Evolutionary conservation across 1,140 invertebrate genomes (phyloP).

Genomic region (Idris sp.): DNA sequence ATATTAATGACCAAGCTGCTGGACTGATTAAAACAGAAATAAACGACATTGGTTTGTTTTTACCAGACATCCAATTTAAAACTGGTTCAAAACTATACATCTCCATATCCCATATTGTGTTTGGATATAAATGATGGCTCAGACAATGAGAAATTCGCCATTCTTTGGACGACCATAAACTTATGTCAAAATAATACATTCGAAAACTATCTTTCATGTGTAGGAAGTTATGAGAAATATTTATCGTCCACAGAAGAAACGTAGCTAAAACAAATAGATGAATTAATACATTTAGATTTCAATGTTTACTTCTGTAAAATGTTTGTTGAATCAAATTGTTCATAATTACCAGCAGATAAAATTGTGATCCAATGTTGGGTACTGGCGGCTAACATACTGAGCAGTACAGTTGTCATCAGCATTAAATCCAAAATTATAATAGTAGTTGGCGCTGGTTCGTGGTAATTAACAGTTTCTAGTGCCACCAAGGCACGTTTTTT

Average conservation of each 20-base stretch:
- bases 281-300: too few species aligned
- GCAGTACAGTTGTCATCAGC: slow-evolving; percentile 75
- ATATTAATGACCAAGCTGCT: slow-evolving; percentile 70
- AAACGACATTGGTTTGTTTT: slow-evolving; percentile 73
- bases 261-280: slow-evolving; percentile 76
- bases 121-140: slow-evolving; percentile 89
- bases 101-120: slow-evolving; percentile 88
- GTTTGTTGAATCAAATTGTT: too few species aligned
- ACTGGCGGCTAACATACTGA: slow-evolving; percentile 77
- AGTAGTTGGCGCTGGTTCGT: slow-evolving; percentile 71
- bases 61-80: slow-evolving; percentile 82
- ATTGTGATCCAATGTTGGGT: slow-evolving; percentile 59
- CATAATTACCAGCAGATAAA: slow-evolving; percentile 60
- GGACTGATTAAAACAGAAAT: slow-evolving; percentile 70
- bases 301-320: too few species aligned
- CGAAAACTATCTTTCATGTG: slow-evolving; percentile 89
- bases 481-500: slow-evolving; percentile 80
- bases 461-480: slow-evolving; percentile 77
- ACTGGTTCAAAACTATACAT: slow-evolving; percentile 84
- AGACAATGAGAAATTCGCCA: slow-evolving; percentile 88
- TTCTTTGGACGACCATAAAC: slow-evolving; percentile 82
- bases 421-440: slow-evolving; percentile 80
- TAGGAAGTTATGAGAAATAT: slow-evolving; percentile 89
- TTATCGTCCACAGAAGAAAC: slow-evolving; percentile 79
- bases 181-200: slow-evolving; percentile 89